These are phyloP conservation scores for Stegana nigrithorax DNA, from an alignment of 2,888 invertebrate species.

Conservation along the genomic window DNA sequence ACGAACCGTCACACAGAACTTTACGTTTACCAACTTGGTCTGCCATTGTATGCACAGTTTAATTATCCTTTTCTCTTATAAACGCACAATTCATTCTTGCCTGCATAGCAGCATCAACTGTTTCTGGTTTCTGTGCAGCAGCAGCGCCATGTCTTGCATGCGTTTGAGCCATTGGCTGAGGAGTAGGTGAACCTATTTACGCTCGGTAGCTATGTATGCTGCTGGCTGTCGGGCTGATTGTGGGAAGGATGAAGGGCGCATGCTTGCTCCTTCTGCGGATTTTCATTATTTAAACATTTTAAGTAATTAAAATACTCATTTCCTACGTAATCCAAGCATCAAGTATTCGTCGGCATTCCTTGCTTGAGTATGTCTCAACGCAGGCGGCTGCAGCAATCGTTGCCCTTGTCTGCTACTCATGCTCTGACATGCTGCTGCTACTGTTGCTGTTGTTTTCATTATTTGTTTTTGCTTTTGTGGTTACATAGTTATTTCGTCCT, in stretches of 20 bases:
- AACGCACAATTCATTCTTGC: conserved; percentile 1
- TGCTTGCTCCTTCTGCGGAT: conserved; percentile 27
- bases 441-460: neutral
- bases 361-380: neutral
- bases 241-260: too few relatives aligned
- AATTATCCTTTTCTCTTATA: conserved; percentile 8
- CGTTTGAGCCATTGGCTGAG: neutral
- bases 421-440: neutral
- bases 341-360: too few relatives aligned
- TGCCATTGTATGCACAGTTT: conserved; percentile 11
- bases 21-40: too few relatives aligned
- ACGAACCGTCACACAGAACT: too few relatives aligned
- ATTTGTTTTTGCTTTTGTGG: conserved; percentile 29
- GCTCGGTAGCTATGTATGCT: too few relatives aligned
- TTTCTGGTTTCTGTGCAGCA: neutral
- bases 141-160: neutral
- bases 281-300: conserved; percentile 40
- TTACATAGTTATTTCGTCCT: conserved; percentile 38
- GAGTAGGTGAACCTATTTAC: too few relatives aligned
- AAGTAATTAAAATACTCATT: conserved; percentile 52
- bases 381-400: neutral
- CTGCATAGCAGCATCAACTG: neutral
- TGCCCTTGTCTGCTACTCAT: neutral
- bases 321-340: conserved; percentile 25
- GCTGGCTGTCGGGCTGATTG: too few relatives aligned